Evolutionary conservation across 2,113 vertebrate species (phyloP), one percentile per base, ranked within the genome.

Genomic region (Ceyx cyanopectus): DNA sequence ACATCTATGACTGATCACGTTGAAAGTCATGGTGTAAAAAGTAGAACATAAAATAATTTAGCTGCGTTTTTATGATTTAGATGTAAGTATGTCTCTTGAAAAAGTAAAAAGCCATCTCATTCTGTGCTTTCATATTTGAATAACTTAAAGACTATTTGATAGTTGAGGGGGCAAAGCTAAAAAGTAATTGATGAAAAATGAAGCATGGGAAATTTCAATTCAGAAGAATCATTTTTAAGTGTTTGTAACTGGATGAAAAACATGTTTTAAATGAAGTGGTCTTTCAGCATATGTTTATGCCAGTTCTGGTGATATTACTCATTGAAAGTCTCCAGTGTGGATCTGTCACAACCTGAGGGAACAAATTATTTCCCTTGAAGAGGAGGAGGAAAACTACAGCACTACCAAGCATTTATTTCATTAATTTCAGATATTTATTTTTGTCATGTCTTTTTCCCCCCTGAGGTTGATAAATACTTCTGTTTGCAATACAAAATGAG

Each of bases 201-300:
- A 89, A 77, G 27, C 63, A 43, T 45, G 48, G 92, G 19, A 78
- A 41, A 57, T 41, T 85, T 68, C 16, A 58, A 16, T 65, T 41
- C 30, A 40, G 21, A 57, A 77, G 6, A 53, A 29, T 32, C 15
- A 13, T 56, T 70, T 79, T 66, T 78, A 7, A 62, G 30, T 84
- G 45, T 79, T 76, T 81, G 11, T 70, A 90, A 65, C 22, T 86
- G 58, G 51, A 62, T 87, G 54, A 79, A 82, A 92, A 92, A 79
- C 0, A 1, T 58, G 23, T 85, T 89, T 74, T 90, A 87, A 92
- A 92, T 90, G 86, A 93, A 96, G 24, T 95, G 70, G 68, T 93
- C 85, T 94, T 94, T 90, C 66, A 92, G 48, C 85, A 85, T 95
- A 91, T 93, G 88, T 81, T 95, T 85, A 73, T 92, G 86, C 74